Evolutionary conservation across 2,797 vertebrate genomes (phyloP), one percentile per base, ranked within the genome.

Genomic region (Periparus ater): DNA sequence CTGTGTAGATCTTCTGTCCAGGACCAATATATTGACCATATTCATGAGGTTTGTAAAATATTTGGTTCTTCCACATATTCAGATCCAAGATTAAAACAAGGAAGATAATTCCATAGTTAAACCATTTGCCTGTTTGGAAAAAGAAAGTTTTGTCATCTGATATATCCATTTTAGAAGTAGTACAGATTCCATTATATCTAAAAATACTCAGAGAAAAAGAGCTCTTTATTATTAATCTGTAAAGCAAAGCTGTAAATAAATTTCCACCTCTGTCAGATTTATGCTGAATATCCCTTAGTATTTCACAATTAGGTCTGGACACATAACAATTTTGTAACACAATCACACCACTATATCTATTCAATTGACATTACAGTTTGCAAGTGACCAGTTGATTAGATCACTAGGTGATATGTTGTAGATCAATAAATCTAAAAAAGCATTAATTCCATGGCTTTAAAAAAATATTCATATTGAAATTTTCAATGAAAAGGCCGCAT

Each of bases 51-150:
- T 99, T 98, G 97, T 99, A 99, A 98, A 99, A 99, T 97, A 99
- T 99, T 98, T 99, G 99, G 95, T 99, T 99, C 98, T 99, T 99
- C 99, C 99, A 99, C 99, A 99, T 99, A 97, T 99, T 99, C 34
- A 99, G 98, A 97, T 99, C 99, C 98, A 99, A 97, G 94, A 99
- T 99, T 95, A 99, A 98, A 89, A 99, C 99, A 11, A 99, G 98
- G 96, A 99, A 99, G 97, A 99, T 99, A 97, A 99, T 99, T 36
- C 99, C 99, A 42, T 99, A 99, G 98, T 99, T 99, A 97, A 99
- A 99, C 99, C 99, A 99, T 98, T 99, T 99, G 74, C 99, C 99
- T 99, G 98, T 85, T 95, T 71, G 73, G 57, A 89, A 81, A 97
- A 83, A 94, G 60, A 95, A 96, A 96, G 88, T 74, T 93, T 22